Conservation (phyloP, 2,888 invertebrate genomes). For the Myopa testacea region DNA sequence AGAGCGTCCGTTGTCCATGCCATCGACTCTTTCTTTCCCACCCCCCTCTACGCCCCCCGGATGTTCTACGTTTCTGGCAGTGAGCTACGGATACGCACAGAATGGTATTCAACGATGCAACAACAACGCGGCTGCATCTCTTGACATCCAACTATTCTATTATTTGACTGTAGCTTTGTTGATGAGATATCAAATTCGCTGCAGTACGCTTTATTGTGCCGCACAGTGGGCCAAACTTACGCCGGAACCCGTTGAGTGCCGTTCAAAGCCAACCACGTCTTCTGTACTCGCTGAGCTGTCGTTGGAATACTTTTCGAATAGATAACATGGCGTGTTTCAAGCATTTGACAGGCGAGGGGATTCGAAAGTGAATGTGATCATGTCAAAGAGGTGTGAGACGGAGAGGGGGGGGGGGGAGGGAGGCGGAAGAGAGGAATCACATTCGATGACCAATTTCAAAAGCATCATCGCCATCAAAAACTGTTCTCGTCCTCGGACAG, state of each 20-base stretch:
- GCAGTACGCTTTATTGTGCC: conserved; percentile 30
- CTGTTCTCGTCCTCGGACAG: too few relatives aligned
- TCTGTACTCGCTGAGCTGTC: too few relatives aligned
- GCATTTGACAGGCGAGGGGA: too few relatives aligned
- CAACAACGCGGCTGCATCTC: conserved; percentile 33
- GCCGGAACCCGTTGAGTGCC: not conserved
- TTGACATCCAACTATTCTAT: conserved; percentile 34
- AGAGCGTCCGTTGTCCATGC: not conserved
- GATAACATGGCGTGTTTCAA: too few relatives aligned
- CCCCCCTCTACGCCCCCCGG: not conserved
- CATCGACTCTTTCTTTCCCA: not conserved
- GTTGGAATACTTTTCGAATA: too few relatives aligned
- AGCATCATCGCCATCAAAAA: too few relatives aligned
- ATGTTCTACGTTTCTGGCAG: not conserved
- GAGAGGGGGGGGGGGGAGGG: too few relatives aligned
- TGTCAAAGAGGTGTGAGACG: too few relatives aligned
- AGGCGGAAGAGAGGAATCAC: too few relatives aligned
- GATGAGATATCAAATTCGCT: conserved; percentile 20
- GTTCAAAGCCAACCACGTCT: too few relatives aligned
- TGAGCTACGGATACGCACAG: conserved; percentile 2
- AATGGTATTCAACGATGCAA: conserved; percentile 42
- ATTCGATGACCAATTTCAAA: too few relatives aligned
- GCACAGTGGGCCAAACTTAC: conserved; percentile 19
- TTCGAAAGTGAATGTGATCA: too few relatives aligned
- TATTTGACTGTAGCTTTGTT: conserved; percentile 31